phyloP scores from a whole-genome alignment of 2,797 vertebrate species.

The Pangasius sanitwongsei region DNA sequence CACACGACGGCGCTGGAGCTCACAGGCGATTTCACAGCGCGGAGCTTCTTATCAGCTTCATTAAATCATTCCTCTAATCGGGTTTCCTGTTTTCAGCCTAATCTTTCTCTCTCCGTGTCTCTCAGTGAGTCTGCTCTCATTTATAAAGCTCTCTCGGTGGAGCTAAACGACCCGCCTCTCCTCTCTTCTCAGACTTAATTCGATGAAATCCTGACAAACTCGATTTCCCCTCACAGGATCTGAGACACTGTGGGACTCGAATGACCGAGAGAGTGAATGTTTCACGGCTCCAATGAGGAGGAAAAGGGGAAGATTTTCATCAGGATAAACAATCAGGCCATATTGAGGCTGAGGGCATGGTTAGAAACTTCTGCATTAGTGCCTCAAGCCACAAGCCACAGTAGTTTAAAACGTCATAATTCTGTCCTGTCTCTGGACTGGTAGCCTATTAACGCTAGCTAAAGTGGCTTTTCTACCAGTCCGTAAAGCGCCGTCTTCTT shows the following conservation, averaged over 20 bases:
- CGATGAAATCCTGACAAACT: conserved; percentile 61
- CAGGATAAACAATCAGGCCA: not conserved
- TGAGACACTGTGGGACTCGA: conserved; percentile 23
- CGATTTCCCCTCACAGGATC: conserved; percentile 53
- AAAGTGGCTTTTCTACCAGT: not conserved
- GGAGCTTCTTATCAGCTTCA: not conserved
- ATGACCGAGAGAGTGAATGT: conserved; percentile 31
- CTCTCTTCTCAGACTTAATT: conserved; percentile 54
- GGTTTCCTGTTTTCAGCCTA: conserved; percentile 38
- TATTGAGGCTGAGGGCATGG: not conserved
- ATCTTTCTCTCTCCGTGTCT: conserved; percentile 42
- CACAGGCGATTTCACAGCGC: not conserved
- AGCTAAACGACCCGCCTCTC: conserved; percentile 54
- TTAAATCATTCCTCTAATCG: conserved; percentile 35
- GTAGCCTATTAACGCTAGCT: not conserved
- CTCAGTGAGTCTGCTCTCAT: conserved; percentile 33
- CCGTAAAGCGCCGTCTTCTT: not conserved
- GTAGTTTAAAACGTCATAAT: not conserved
- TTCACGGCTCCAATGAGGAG: conserved; percentile 8
- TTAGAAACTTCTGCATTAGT: not conserved
- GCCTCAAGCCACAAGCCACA: not conserved
- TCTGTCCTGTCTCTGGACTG: too few species aligned
- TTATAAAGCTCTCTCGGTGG: conserved; percentile 44
- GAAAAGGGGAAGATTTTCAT: conserved; percentile 13
- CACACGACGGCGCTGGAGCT: conserved; percentile 49